These are phyloP conservation scores for Thunnus albacares DNA, from an alignment of 2,797 vertebrate species.

Conservation along the genomic window DNA sequence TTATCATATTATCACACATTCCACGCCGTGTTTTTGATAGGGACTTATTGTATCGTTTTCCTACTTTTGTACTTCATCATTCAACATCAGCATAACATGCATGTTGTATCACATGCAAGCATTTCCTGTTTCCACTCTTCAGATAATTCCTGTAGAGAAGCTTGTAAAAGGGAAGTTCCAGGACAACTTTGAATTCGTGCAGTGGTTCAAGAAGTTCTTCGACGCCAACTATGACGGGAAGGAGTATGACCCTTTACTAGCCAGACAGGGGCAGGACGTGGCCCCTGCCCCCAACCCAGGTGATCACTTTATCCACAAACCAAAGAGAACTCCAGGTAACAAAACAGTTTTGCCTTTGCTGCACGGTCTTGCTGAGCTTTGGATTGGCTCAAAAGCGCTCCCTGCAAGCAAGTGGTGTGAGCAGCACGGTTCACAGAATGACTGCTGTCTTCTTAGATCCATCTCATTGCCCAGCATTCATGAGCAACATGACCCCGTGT, in stretches of 20 bases:
- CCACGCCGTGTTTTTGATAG: not conserved
- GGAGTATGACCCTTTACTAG: slow-evolving; percentile 95
- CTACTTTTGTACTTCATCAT: not conserved
- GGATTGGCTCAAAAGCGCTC: slow-evolving; percentile 78
- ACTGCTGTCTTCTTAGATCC: slow-evolving; percentile 67
- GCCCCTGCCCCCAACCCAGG: slow-evolving; percentile 95
- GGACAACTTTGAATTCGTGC: slow-evolving; percentile 99
- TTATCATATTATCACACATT: slow-evolving; percentile 14
- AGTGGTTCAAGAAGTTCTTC: slow-evolving; percentile 99
- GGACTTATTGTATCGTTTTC: not conserved
- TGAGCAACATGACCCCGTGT: slow-evolving; percentile 47
- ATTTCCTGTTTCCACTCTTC: slow-evolving; percentile 50
- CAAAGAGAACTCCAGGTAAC: slow-evolving; percentile 98
- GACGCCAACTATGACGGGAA: slow-evolving; percentile 99
- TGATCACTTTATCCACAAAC: slow-evolving; percentile 98
- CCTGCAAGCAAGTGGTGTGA: slow-evolving; percentile 80
- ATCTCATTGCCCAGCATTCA: slow-evolving; percentile 69
- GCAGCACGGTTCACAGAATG: slow-evolving; percentile 77
- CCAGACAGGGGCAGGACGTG: slow-evolving; percentile 96
- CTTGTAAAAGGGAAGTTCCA: slow-evolving; percentile 99
- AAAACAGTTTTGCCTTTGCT: slow-evolving; percentile 74
- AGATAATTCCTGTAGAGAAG: slow-evolving; percentile 98
- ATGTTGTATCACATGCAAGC: not conserved
- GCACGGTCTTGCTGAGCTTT: slow-evolving; percentile 86
- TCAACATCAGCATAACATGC: not conserved